Evolutionary conservation across 2,888 invertebrate species (phyloP), one percentile per base, ranked within the genome.

Genomic region (Unio pictorum): DNA sequence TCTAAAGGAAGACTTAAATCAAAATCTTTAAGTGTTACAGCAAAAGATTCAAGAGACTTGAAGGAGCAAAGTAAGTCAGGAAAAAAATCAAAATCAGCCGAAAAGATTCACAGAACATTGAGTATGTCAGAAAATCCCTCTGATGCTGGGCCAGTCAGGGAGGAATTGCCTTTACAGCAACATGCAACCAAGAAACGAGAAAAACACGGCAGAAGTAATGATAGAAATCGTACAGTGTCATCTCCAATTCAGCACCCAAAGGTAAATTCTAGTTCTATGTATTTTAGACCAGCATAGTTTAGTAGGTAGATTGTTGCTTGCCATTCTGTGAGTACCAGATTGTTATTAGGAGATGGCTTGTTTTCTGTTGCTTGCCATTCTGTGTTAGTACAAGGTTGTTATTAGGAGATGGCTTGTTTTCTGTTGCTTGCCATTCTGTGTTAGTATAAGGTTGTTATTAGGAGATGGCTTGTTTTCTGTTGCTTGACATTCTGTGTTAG

Each of bases 81-180:
- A 54, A 77, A 67, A 69, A 76, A 74, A 67, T 67, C 66, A 18
- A 77, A 77, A 65, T 67, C 74, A 60, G 67, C 70, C 7, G 74
- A 76, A 26, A 76, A 76, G 62, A 68, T 76, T 62, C 69, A 67
- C n/a, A 67, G 70, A 62, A 74, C 77, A 54, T 68, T 77, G 6
- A 73, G 73, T 71, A 55, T 74, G 55, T 66, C 60, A 45, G 77
- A 74, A 30, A 74, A 74, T 17, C 54, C 69, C 55, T 66, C 69
- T 30, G n/a, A 54, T 28, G 26, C 55, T 23, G 61, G 54, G 28
- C 26, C 26, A 45, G 57, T 56, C 20, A 28, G 55, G 5, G 57
- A 69, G 58, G 55, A 64, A 56, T 61, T 54, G 18, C 67, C 64
- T 7, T 60, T 55, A 26, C 34, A 55, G 20, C 69, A 66, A 45